Evolutionary conservation across 2,888 invertebrate species (phyloP).

Genomic region (Tineola bisselliella): DNA sequence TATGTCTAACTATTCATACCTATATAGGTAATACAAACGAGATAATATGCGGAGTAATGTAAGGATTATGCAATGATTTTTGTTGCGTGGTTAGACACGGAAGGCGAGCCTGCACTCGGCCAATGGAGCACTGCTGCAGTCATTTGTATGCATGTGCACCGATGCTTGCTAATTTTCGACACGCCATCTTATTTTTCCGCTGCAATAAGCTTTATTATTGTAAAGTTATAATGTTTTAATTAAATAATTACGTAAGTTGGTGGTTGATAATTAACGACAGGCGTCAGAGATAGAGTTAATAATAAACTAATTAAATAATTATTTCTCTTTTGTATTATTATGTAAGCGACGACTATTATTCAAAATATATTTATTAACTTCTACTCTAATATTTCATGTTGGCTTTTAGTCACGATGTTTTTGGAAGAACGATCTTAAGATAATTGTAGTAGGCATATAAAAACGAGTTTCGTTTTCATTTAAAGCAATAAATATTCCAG

Average conservation of each 20-base stretch:
- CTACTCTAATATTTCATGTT: too few relatives aligned
- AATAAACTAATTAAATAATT: too few relatives aligned
- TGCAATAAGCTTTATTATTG: slow-evolving; percentile 6
- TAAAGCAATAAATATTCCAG: neutral
- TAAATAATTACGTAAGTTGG: neutral
- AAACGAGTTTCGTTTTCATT: neutral
- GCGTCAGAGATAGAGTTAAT: too few relatives aligned
- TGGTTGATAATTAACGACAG: too few relatives aligned
- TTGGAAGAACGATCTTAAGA: too few relatives aligned
- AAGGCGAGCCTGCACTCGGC: slow-evolving; percentile 51
- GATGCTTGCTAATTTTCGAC: slow-evolving; percentile 5
- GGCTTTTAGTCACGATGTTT: too few relatives aligned
- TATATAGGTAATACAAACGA: neutral
- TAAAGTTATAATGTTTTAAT: neutral
- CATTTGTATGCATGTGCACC: slow-evolving; percentile 11
- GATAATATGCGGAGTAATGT: slow-evolving; percentile 5
- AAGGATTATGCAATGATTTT: slow-evolving; percentile 34
- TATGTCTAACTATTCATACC: neutral
- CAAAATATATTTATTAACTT: too few relatives aligned
- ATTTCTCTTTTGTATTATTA: too few relatives aligned
- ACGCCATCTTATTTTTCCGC: slow-evolving; percentile 13
- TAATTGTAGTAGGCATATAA: neutral
- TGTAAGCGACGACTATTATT: too few relatives aligned
- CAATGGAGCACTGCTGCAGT: slow-evolving; percentile 23
- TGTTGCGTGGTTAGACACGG: slow-evolving; percentile 53